A percentile compares a stretch with the other conserved stretches of the same genome.
Conservation (phyloP, 1,140 invertebrate species). For the Sipha flava region DNA sequence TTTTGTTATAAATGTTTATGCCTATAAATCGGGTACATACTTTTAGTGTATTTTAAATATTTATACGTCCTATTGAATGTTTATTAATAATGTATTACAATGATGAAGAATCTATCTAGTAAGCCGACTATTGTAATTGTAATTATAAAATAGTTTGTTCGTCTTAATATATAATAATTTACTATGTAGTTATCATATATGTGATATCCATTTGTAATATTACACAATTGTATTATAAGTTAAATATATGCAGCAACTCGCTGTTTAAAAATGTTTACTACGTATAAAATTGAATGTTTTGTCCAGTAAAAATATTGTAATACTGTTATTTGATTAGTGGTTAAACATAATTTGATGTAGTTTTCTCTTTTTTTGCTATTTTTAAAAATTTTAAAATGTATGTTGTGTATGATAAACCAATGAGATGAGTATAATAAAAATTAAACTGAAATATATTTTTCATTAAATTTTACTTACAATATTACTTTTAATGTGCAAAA, state of each 20-base stretch:
- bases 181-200: background rate
- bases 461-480: no score
- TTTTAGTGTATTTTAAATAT: background rate
- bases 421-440: no score
- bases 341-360: no score
- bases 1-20: conserved; percentile 7
- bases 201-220: background rate
- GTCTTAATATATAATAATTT: background rate
- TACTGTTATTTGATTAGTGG: no score
- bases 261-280: background rate
- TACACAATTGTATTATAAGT: background rate
- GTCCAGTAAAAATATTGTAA: background rate
- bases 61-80: background rate
- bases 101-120: background rate
- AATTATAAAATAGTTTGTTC: background rate
- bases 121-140: background rate
- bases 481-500: no score
- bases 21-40: background rate
- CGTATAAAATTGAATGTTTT: background rate
- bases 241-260: background rate
- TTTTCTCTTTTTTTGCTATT: no score
- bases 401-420: no score
- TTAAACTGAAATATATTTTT: no score
- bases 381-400: no score
- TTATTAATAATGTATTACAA: conserved; percentile 2